These are phyloP conservation scores for Drosophila triauraria DNA, from an alignment of 1,140 invertebrate genomes.

Conservation along the genomic window DNA sequence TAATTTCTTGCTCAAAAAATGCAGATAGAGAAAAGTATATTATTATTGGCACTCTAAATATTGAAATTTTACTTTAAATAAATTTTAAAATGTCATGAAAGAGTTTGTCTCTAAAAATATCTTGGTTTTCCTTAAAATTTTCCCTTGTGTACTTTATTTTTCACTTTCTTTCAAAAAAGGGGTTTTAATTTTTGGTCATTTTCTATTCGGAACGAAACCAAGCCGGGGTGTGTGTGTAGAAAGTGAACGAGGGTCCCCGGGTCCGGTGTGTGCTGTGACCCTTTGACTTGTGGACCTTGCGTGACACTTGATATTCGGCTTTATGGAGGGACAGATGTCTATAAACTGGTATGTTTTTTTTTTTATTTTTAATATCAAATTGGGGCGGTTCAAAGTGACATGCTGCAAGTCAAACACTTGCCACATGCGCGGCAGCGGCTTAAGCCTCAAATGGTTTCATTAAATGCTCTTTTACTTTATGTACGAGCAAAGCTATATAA, in stretches of 20 bases:
- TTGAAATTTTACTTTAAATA: too few relatives aligned
- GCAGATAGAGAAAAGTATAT: constrained; percentile 1
- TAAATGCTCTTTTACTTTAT: constrained; percentile 28
- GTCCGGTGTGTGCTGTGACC: constrained; percentile 44
- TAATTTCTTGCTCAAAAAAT: not conserved
- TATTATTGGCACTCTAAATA: too few relatives aligned
- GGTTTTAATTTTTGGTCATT: constrained; percentile 32
- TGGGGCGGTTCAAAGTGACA: constrained; percentile 77
- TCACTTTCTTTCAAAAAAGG: constrained; percentile 28
- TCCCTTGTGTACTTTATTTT: constrained; percentile 19
- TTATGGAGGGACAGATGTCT: constrained; percentile 26
- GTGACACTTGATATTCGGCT: constrained; percentile 69
- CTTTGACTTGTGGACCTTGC: constrained; percentile 65
- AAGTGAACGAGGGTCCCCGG: constrained; percentile 63
- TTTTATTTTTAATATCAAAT: constrained; percentile 33
- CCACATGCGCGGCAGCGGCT: constrained; percentile 53
- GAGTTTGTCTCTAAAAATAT: not conserved
- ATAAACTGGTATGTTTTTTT: constrained; percentile 18
- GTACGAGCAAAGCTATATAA: constrained; percentile 8
- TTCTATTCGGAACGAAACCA: constrained; percentile 20
- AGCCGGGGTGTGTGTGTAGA: constrained; percentile 35
- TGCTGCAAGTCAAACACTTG: constrained; percentile 71
- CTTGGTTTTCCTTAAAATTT: not conserved
- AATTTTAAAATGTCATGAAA: too few relatives aligned
- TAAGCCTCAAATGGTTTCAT: constrained; percentile 68